These are phyloP conservation scores for Syngnathus scovelli DNA, from an alignment of 2,113 vertebrate species.

Conservation along the genomic window DNA sequence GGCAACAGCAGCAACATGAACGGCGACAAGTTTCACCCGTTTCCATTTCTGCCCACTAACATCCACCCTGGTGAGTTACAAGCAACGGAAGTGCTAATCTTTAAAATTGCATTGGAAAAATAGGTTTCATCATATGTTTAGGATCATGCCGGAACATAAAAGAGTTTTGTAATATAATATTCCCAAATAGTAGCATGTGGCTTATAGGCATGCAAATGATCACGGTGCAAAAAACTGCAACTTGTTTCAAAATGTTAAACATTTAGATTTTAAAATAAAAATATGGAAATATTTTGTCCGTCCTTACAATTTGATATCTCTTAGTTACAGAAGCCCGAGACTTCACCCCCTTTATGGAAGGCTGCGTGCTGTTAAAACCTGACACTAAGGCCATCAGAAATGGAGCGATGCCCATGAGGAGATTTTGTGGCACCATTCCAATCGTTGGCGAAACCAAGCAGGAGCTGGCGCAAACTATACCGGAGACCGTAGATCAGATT, in stretches of 20 bases:
- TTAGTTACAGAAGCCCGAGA: background rate
- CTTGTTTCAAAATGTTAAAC: background rate
- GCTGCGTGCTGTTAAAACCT: constrained; percentile 1
- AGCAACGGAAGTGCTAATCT: background rate
- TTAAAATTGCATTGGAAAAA: background rate
- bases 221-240: background rate
- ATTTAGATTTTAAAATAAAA: background rate
- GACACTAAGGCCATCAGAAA: constrained; percentile 1
- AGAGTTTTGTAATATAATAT: no score
- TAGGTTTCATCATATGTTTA: background rate
- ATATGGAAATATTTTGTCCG: background rate
- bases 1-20: constrained; percentile 1
- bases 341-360: constrained; percentile 4
- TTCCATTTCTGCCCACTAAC: background rate
- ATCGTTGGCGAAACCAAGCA: background rate
- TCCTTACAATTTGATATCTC: no score
- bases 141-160: no score
- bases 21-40: constrained; percentile 1
- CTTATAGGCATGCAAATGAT: background rate
- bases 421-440: background rate
- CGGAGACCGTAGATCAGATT: background rate
- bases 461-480: background rate
- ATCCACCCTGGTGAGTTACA: constrained; percentile 1
- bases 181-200: no score
- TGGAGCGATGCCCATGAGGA: background rate